Base-by-base conservation (phyloP, 1,140 invertebrate species). In the Dendrolimus kikuchii region DNA sequence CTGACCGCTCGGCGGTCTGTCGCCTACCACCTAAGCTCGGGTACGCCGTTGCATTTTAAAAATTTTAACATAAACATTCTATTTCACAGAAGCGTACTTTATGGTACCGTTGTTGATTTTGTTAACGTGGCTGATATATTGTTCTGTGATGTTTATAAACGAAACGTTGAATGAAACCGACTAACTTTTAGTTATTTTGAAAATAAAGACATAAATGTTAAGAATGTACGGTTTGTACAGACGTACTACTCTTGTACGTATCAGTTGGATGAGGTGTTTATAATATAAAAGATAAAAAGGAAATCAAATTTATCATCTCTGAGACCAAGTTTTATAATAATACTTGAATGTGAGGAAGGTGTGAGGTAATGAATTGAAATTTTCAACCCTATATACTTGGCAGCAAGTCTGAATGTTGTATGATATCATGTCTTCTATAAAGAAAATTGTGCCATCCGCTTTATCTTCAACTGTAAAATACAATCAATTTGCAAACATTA, bases 381-480 rank as follows among this genome's bases (percentile, higher is more conserved):
- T 23, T 23, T 23, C 23, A 23, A 23, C 23, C 23, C 23, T 23
- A 23, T 23, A 23, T 23, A 23, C 23, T 23, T 23, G 23, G 23
- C 1, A 3, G 23, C 23, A 23, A 68, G 70, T 63, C 62, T 73
- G 65, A 68, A 76, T 73, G 68, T 56, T 59, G 66, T 64, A 65
- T 73, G 66, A 72, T 72, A 62, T 72, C 39, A 66, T 73, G 64
- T 75, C 71, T 66, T 72, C 74, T 80, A 68, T 83, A 82, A 73
- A 80, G 77, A 74, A 72, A 66, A 76, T 77, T 78, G 82, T 86
- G 80, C 81, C 81, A 85, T 85, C 75, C 74, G 75, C 77, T 80
- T 82, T 58, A 59, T 23, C 75, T 75, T 73, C 62, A 62, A 67
- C 73, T 81, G 75, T 81, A 81, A 23, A 23, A 23, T 23, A 23